Evolutionary conservation across 2,888 invertebrate species (phyloP), one percentile per base, ranked within the genome.

Genomic region (Crossocerus cetratus): DNA sequence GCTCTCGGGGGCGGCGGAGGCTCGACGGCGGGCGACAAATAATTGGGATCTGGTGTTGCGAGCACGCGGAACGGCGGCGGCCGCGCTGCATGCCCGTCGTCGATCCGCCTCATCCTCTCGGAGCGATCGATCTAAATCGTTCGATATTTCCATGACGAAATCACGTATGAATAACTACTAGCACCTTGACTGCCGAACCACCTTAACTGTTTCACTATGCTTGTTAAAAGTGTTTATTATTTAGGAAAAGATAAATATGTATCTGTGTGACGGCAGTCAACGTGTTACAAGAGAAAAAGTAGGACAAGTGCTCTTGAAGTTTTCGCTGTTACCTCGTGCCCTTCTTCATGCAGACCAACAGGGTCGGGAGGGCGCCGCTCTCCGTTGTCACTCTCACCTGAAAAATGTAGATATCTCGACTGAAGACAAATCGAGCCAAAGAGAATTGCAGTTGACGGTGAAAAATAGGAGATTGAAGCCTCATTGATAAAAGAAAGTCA

Each of bases 1-100:
- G 89, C 90, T 44, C 89, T 77, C 14, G 89, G 87, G 32, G 88
- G 89, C 11, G 90, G 86, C 45, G 88, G 84, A 43, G 72, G 73
- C 44, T 68, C 53, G 57, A 66, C 53, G 13, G 66, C 45, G 44
- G 84, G 79, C 64, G 85, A 78, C 69, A 84, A 70, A 65, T 77
- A 84, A 44, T 69, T 62, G 42, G 65, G 71, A 66, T 72, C 83
- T 73, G 75, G 76, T 64, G 83, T 81, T 73, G 84, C 85, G 62
- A 89, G 78, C 55, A 89, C 86, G 64, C 88, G 86, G 73, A 89
- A 89, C 42, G 88, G 86, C 20, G 85, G 84, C 23, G 82, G 75
- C 69, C 78, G 78, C 73, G 66, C 64, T 76, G 69, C 78, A 66
- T 78, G 69, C 59, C 61, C 80, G 66, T 80, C 80, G 61, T 84